Base-by-base conservation (phyloP, 1,140 invertebrate species). In the Anoplolepis gracilipes region DNA sequence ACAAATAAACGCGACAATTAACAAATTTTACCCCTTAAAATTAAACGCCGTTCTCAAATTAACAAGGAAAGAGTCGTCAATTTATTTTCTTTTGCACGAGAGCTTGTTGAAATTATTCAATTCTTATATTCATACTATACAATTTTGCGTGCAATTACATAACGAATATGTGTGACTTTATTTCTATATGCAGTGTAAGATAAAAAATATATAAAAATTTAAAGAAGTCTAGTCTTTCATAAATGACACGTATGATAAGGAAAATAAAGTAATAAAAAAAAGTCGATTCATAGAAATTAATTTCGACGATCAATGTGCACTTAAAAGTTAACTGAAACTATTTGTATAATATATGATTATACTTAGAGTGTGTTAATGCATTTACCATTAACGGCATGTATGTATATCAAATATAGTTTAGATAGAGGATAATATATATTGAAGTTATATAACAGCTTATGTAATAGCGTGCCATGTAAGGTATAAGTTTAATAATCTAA, bases 1-100 rank as follows among this genome's bases (percentile, higher is more conserved):
- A 28, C 25, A 42, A 73, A 67, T n/a, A 42, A 82, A 82, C 53
- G 28, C 36, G 64, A 19, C 53, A 13, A 70, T 81, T 70, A 82
- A 55, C 55, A 42, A 82, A 82, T 67, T 82, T 82, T 46, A 59
- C 19, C 0, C 4, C 25, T 25, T 28, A 6, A 73, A 82, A 61
- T 82, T 82, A 82, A 79, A 82, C 13, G 39, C 3, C n/a, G 13
- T 61, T 42, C 19, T 22, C 4, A 59, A 59, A 61, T 70, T 19
- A 36, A 22, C 4, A 59, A 11, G n/a, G 19, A 55, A 72, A 61
- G 22, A 22, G 5, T 33, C 30, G n/a, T 2, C 36, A 7, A 73
- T 11, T 33, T 59, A 42, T 42, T 3, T 42, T 57, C 10, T 11
- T 59, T 6, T 11, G 7, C 6, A 25, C 19, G 13, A 69, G 19